phyloP scores from a whole-genome alignment of 2,888 invertebrate species.

The Formica aserva region DNA sequence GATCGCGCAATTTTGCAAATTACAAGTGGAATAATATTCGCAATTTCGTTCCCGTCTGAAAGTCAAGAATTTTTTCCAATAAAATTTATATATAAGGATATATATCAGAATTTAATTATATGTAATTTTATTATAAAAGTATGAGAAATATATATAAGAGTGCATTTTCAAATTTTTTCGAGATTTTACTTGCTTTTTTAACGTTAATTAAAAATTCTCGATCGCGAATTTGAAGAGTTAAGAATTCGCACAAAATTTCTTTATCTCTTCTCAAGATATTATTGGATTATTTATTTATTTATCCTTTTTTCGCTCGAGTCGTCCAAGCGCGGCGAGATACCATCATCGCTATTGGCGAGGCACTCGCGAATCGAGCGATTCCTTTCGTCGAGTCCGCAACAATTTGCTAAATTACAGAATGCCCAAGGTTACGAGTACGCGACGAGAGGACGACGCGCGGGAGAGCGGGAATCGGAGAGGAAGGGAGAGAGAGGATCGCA shows the following conservation, averaged over 20 bases:
- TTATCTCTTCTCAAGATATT: conserved; percentile 22
- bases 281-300: conserved; percentile 51
- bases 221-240: not conserved
- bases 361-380: conserved; percentile 68
- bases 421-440: conserved; percentile 78
- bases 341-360: conserved; percentile 56
- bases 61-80: not conserved
- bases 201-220: not conserved
- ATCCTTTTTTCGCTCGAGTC: conserved; percentile 35
- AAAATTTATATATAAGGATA: not conserved
- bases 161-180: not conserved
- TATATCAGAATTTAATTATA: not conserved
- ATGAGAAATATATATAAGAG: not conserved
- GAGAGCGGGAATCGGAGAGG: conserved; percentile 25
- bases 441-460: conserved; percentile 69
- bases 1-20: not conserved
- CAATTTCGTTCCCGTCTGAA: not conserved
- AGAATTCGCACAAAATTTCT: conserved; percentile 19
- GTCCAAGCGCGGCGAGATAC: conserved; percentile 40
- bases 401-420: conserved; percentile 82
- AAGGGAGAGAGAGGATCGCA: conserved; percentile 33
- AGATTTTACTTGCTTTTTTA: not conserved
- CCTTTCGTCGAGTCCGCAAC: conserved; percentile 74
- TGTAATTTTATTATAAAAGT: not conserved
- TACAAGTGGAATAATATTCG: not conserved